These are phyloP conservation scores for Hylaeus volcanicus DNA, from an alignment of 1,140 invertebrate species.

Conservation along the genomic window DNA sequence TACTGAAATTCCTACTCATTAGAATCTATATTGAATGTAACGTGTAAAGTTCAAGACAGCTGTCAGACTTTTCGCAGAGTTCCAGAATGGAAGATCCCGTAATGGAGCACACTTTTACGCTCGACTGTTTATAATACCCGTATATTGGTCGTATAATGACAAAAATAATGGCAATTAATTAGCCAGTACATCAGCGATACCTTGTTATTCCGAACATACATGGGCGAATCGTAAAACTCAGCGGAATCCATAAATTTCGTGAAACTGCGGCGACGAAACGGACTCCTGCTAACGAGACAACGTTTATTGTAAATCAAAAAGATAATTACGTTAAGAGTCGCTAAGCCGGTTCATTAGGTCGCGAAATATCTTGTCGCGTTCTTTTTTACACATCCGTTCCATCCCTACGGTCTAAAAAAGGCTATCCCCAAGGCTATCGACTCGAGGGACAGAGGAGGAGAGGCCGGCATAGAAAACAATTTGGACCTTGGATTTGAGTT, in stretches of 20 bases:
- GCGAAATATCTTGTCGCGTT: constrained; percentile 46
- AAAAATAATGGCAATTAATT: background rate
- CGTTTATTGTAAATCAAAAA: constrained; percentile 59
- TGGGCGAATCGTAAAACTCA: background rate
- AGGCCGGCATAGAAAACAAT: constrained; percentile 60
- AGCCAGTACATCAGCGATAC: background rate
- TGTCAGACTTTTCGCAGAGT: too few relatives aligned
- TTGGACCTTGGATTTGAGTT: constrained; percentile 36
- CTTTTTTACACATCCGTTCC: constrained; percentile 24
- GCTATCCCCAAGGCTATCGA: constrained; percentile 55
- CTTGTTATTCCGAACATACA: background rate
- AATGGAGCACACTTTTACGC: too few relatives aligned
- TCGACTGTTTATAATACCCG: too few relatives aligned
- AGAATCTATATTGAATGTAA: too few relatives aligned
- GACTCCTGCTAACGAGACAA: constrained; percentile 15
- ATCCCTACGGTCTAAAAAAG: background rate
- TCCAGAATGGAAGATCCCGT: too few relatives aligned
- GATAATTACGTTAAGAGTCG: constrained; percentile 59
- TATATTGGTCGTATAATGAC: too few relatives aligned
- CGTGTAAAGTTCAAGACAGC: too few relatives aligned
- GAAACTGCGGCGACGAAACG: background rate
- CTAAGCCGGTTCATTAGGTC: constrained; percentile 55
- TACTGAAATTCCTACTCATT: too few relatives aligned
- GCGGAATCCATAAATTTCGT: background rate
- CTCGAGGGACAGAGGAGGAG: constrained; percentile 23